phyloP scores from a whole-genome alignment of 2,797 vertebrate genomes.

The Gymnodraco acuticeps region DNA sequence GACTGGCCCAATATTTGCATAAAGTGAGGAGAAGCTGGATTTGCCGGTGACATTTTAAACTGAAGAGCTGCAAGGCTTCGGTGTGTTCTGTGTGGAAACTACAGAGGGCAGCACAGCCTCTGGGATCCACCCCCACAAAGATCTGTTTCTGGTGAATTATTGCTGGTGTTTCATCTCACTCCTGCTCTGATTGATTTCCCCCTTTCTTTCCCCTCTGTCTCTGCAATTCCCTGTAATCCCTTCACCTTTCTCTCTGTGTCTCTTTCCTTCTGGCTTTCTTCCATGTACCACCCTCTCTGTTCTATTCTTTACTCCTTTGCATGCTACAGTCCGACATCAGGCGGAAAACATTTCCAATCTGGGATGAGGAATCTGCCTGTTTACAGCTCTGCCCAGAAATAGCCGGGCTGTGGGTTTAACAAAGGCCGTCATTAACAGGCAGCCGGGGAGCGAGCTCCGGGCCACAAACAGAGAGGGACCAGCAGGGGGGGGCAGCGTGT shows the following conservation, averaged over 20 bases:
- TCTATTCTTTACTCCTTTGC: constrained; percentile 11
- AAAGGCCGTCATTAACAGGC: constrained; percentile 83
- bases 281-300: neutral
- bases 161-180: neutral
- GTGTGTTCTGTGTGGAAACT: constrained; percentile 43
- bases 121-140: constrained; percentile 4
- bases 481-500: constrained; percentile 68
- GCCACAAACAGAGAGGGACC: constrained; percentile 46
- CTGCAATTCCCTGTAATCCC: neutral
- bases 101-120: constrained; percentile 75
- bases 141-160: constrained; percentile 4
- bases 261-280: neutral
- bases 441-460: constrained; percentile 60
- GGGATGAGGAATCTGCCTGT: constrained; percentile 82
- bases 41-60: constrained; percentile 33
- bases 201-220: neutral
- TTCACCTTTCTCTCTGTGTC: neutral
- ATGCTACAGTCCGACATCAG: constrained; percentile 36
- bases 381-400: constrained; percentile 84
- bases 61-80: neutral
- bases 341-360: constrained; percentile 79
- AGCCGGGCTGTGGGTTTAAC: constrained; percentile 84
- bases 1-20: constrained; percentile 15
- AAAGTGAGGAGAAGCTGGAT: constrained; percentile 25
- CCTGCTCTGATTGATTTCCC: neutral